These are phyloP conservation scores for Melipona quadrifasciata DNA, from an alignment of 1,140 invertebrate species.

Conservation along the genomic window DNA sequence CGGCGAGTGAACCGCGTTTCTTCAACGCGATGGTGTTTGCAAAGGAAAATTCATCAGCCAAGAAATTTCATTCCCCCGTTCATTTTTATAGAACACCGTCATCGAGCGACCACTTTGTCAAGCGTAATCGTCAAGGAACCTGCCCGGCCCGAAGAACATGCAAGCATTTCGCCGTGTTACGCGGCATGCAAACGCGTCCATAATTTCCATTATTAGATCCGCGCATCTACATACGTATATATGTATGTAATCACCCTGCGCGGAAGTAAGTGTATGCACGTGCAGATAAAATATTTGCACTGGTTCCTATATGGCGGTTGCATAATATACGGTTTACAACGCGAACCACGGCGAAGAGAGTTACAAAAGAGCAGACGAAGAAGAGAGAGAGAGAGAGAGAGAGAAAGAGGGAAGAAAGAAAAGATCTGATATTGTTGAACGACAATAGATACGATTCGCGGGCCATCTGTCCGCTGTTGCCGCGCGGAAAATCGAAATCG, in stretches of 20 bases:
- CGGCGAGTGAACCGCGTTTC: too few species aligned
- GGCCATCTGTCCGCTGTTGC: conserved; percentile 57
- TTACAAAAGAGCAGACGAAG: not conserved
- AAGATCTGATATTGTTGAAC: conserved; percentile 40
- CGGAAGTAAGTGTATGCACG: not conserved
- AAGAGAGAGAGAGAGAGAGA: conserved; percentile 3
- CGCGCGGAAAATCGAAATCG: conserved; percentile 63
- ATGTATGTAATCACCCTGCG: conserved; percentile 12
- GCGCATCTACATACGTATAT: conserved; percentile 29
- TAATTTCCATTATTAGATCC: conserved; percentile 36
- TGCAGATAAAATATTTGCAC: conserved; percentile 15
- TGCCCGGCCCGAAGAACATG: too few species aligned
- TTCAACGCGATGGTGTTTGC: not conserved
- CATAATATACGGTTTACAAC: conserved; percentile 34
- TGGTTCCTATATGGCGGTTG: conserved; percentile 23
- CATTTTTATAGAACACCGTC: not conserved
- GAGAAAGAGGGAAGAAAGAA: not conserved
- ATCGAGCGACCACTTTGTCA: not conserved
- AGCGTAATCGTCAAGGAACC: not conserved
- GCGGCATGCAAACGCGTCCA: not conserved
- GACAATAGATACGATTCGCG: conserved; percentile 59
- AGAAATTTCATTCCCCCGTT: not conserved
- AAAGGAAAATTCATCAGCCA: too few species aligned
- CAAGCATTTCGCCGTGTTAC: not conserved
- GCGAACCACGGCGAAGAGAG: not conserved